Base-by-base conservation (phyloP, 2,888 invertebrate genomes). In the Chymomyza caudatula region DNA sequence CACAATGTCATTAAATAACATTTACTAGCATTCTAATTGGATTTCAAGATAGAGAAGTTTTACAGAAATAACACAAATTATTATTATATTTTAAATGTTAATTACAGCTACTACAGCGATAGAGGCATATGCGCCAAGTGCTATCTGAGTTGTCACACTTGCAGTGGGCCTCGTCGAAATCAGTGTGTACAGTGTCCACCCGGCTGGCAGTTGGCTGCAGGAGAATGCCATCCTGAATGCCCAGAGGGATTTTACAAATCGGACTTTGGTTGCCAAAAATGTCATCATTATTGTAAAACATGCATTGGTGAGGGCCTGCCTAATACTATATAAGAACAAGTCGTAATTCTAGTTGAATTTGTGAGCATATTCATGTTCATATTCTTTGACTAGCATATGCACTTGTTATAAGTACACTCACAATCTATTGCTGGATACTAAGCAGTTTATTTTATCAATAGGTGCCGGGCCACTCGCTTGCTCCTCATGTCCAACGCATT, bases 191-290 rank as follows among this genome's bases (percentile, higher is more conserved):
- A 94, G 17, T 97, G 96, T 88, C 96, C 95, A 0, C 90, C 91
- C 3, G 95, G 94, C 3, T 96, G 96, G 96, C 94, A 95, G 88
- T 91, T 96, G 67, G 94, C 96, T 0, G 95, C 95, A 2, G 96
- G 96, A 1, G 95, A 96, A 89, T 96, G 96, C 83, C 94, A 95
- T 80, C 95, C 95, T 0, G 95, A 95, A 84, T 97, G 97, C 89
- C 96, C 96, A 0, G 95, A 95, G 90, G 96, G 96, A 47, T 96
- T 95, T 91, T 97, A 95, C 91, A 95, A 95, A 90, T 94, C 94
- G 3, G 92, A 93, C 72, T 95, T 93, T 80, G 96, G 95, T 6
- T 97, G 97, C 87, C 95, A 95, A 74, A 96, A 95, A 89, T 97
- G 97, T 91, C 96, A 96, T 91, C 95, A 96, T 89, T 95, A 95